Conservation (phyloP, 1,140 invertebrate species). For the Drosophila simulans region DNA sequence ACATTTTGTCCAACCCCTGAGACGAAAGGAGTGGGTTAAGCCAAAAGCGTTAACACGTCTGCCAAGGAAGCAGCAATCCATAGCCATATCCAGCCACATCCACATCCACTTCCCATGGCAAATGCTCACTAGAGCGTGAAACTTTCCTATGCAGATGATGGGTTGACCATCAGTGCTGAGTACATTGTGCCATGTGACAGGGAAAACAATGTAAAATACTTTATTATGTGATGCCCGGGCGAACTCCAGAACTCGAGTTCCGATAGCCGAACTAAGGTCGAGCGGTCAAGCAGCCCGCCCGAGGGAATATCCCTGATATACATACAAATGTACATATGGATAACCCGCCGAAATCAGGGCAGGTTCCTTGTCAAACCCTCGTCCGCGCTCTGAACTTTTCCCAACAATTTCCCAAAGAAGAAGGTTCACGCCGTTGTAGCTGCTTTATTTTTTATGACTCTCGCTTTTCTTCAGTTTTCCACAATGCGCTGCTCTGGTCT, state of each 20-base stretch:
- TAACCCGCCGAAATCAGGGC: constrained; percentile 41
- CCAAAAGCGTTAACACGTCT: constrained; percentile 49
- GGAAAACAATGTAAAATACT: constrained; percentile 51
- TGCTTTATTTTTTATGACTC: constrained; percentile 35
- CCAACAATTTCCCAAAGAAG: constrained; percentile 7
- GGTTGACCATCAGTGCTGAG: not conserved
- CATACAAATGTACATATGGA: too few relatives aligned
- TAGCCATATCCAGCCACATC: not conserved
- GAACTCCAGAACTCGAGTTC: not conserved
- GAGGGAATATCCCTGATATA: constrained; percentile 2
- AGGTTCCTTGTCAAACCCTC: constrained; percentile 35
- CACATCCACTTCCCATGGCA: constrained; percentile 41
- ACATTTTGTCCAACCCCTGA: constrained; percentile 45
- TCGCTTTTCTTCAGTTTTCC: constrained; percentile 28
- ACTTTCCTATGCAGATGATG: constrained; percentile 26
- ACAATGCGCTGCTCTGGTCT: constrained; percentile 16
- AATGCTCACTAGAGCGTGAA: constrained; percentile 55
- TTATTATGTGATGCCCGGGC: constrained; percentile 44
- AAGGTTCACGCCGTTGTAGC: constrained; percentile 30
- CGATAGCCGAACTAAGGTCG: constrained; percentile 9
- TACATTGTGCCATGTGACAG: constrained; percentile 19
- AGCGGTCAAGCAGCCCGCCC: constrained; percentile 34
- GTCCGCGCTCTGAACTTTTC: constrained; percentile 12
- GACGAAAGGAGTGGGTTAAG: constrained; percentile 21
- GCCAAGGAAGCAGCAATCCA: not conserved